A percentile compares a stretch with the other conserved stretches of the same genome.
Evolutionary conservation across 2,113 vertebrate genomes (phyloP).

Genomic region (Platysternon megacephalum): DNA sequence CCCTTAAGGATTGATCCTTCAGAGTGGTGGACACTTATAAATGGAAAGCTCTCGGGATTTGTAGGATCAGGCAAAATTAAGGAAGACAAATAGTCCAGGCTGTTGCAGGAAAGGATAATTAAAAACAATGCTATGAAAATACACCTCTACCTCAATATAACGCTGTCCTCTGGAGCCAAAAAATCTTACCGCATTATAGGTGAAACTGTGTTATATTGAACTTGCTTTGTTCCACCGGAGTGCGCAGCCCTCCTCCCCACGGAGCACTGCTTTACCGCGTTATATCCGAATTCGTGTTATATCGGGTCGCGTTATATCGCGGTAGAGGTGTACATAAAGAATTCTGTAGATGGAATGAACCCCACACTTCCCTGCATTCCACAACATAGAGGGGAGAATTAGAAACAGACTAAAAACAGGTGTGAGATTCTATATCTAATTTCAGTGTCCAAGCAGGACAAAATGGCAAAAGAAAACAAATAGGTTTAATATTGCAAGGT

Average conservation of each 20-base stretch:
- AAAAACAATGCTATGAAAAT: background rate
- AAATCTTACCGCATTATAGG: too few species aligned
- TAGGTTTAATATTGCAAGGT: background rate
- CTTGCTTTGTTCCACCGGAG: too few species aligned
- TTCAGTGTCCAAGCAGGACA: background rate
- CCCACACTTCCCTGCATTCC: background rate
- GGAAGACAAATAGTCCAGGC: too few species aligned
- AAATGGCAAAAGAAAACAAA: background rate
- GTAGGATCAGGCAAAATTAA: background rate
- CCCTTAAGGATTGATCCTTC: background rate
- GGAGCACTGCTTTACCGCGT: too few species aligned
- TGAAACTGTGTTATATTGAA: too few species aligned
- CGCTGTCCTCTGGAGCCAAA: too few species aligned
- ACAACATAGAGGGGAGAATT: background rate
- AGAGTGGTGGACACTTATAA: background rate
- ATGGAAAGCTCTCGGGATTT: background rate
- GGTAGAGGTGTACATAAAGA: too few species aligned
- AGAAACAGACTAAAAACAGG: background rate
- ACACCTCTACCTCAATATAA: too few species aligned
- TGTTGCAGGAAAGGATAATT: background rate
- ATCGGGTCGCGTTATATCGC: too few species aligned
- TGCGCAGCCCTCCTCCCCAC: too few species aligned
- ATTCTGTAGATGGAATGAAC: background rate
- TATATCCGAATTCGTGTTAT: too few species aligned
- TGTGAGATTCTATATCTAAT: background rate